Base-by-base conservation (phyloP, 2,797 vertebrate genomes). In the Syngnathus rostellatus region DNA sequence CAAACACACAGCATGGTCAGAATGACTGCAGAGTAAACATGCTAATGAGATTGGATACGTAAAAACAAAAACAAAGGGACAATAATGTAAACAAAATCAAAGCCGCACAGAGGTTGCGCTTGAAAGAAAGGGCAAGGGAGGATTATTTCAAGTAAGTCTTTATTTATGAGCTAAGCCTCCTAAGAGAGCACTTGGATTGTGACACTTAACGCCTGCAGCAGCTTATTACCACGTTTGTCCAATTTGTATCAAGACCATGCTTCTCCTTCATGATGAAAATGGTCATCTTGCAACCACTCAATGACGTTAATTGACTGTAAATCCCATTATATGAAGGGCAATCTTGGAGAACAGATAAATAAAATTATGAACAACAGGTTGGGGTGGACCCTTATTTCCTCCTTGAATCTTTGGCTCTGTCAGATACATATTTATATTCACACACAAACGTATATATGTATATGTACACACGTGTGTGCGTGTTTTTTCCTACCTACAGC, bases 81-180 rank as follows among this genome's bases (percentile, higher is more conserved):
- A 65, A 70, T 62, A 66, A 68, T 45, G 71, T 59, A 65, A 62
- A 54, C n/a, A 51, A 9, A 43, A 54, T 74, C 69, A 67, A 75
- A 81, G 69, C 72, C 60, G 48, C 67, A 67, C 59, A 67, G 58
- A 48, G 61, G 45, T 66, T 12, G 67, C 21, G 55, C 67, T 64
- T 73, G 70, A 72, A 62, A 68, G 43, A 60, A 64, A 46, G 14
- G 11, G 50, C 59, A 57, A 68, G 70, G 72, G 69, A 79, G 78
- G 77, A 73, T 79, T 81, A 75, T 82, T 83, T 85, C 77, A 82
- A 84, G 76, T 77, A 73, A 78, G 77, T 74, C 68, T 81, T 80
- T 88, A 78, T 88, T 86, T 84, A 85, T 83, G 70, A 59, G 38
- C 67, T 60, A 66, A 81, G 75, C 70, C 72, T 87, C 86, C 85